Conservation (phyloP, 2,888 invertebrate species). For the Bhutanitis thaidina region DNA sequence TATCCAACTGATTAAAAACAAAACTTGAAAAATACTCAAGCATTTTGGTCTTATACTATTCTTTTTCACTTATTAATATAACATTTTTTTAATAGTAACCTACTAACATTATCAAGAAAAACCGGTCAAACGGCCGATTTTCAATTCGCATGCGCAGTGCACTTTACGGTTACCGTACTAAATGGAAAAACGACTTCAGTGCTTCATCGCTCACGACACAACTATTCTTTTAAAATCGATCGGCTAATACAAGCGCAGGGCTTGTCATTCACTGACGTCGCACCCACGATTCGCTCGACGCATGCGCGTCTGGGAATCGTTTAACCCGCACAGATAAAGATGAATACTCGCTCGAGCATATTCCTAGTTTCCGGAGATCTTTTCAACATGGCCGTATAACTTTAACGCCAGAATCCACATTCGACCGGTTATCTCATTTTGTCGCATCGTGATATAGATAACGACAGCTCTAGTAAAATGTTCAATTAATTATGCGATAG, state of each 20-base stretch:
- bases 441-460: conserved; percentile 73
- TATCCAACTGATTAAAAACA: no score
- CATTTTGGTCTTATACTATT: no score
- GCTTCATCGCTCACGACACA: conserved; percentile 36
- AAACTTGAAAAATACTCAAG: no score
- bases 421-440: conserved; percentile 65
- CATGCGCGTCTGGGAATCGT: conserved; percentile 77
- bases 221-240: conserved; percentile 73
- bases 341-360: conserved; percentile 60
- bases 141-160: conserved; percentile 30
- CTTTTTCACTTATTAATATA: no score
- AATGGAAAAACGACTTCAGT: conserved; percentile 33
- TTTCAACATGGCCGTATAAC: conserved; percentile 63
- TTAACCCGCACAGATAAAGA: conserved; percentile 70
- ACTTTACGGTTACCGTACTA: conserved; percentile 31
- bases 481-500: conserved; percentile 70
- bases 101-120: conserved; percentile 15
- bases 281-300: conserved; percentile 57
- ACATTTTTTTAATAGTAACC: conserved; percentile 1
- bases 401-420: conserved; percentile 58
- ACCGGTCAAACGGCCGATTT: conserved; percentile 20
- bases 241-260: conserved; percentile 67
- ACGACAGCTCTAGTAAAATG: conserved; percentile 58
- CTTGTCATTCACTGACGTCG: conserved; percentile 76
- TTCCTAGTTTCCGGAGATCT: conserved; percentile 57